Evolutionary conservation across 2,888 invertebrate species (phyloP).

Genomic region (Brachyopa scutellaris): DNA sequence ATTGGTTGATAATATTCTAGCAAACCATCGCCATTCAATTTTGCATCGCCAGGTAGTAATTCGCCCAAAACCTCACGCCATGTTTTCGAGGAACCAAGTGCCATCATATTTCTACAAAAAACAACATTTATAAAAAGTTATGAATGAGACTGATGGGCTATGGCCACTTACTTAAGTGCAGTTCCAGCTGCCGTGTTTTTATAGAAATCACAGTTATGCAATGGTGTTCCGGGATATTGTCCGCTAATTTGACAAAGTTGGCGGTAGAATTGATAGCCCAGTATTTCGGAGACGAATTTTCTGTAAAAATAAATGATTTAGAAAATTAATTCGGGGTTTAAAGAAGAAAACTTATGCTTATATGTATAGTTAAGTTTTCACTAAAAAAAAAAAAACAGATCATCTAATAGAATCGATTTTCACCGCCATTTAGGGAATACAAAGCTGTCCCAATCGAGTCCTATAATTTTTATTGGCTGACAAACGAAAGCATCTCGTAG

Average conservation of each 20-base stretch:
- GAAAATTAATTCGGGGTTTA: no score
- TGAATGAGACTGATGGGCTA: no score
- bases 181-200: slow-evolving; percentile 89
- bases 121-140: no score
- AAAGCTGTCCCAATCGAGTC: no score
- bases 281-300: slow-evolving; percentile 89
- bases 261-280: slow-evolving; percentile 92
- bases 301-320: slow-evolving; percentile 81
- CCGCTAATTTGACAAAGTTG: slow-evolving; percentile 88
- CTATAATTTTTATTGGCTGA: no score
- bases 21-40: slow-evolving; percentile 88
- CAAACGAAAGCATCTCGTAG: no score
- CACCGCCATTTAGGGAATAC: no score
- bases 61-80: slow-evolving; percentile 91
- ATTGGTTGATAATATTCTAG: slow-evolving; percentile 90
- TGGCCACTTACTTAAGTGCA: slow-evolving; percentile 82
- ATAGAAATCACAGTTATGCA: slow-evolving; percentile 93
- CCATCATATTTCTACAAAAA: slow-evolving; percentile 83
- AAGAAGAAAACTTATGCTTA: no score
- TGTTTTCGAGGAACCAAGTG: slow-evolving; percentile 87
- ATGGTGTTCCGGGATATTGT: slow-evolving; percentile 87
- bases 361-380: no score
- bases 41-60: slow-evolving; percentile 87
- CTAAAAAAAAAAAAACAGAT: no score
- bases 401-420: no score